phyloP scores from a whole-genome alignment of 2,797 vertebrate genomes.

The Cyprinodon diabolis region DNA sequence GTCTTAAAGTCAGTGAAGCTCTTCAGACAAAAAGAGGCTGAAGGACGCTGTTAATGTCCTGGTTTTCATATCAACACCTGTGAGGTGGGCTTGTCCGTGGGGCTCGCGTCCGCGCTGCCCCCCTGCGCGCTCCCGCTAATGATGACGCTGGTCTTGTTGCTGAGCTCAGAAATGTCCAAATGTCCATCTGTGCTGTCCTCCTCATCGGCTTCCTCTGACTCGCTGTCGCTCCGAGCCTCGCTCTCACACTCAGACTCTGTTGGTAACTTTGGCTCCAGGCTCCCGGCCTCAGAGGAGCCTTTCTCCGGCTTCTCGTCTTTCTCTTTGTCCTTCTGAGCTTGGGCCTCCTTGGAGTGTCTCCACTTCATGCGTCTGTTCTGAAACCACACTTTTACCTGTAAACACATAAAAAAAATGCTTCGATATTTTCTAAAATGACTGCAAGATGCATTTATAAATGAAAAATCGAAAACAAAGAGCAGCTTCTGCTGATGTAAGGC shows the following conservation, averaged over 20 bases:
- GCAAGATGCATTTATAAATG: background rate
- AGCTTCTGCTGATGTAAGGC: background rate
- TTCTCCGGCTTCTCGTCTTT: conserved; percentile 84
- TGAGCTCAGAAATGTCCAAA: conserved; percentile 79
- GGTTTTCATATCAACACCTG: conserved; percentile 71
- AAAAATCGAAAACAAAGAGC: background rate
- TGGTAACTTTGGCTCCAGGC: conserved; percentile 78
- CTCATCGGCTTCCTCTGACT: conserved; percentile 87
- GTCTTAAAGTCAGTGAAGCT: conserved; percentile 31
- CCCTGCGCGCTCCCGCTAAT: conserved; percentile 73
- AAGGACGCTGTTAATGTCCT: conserved; percentile 14
- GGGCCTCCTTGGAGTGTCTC: conserved; percentile 97
- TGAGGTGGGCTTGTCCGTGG: conserved; percentile 63
- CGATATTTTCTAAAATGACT: background rate
- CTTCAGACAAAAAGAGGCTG: conserved; percentile 23
- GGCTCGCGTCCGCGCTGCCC: conserved; percentile 53
- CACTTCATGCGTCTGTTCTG: conserved; percentile 97
- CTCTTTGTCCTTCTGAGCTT: conserved; percentile 97
- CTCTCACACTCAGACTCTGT: conserved; percentile 88
- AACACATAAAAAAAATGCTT: background rate
- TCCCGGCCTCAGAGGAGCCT: conserved; percentile 55
- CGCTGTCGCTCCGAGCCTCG: conserved; percentile 88
- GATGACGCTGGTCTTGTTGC: conserved; percentile 83
- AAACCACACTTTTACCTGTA: conserved; percentile 96
- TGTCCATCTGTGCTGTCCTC: conserved; percentile 74